A percentile compares a stretch with the other conserved stretches of the same genome.
These are phyloP conservation scores for Alloplasta piceator DNA, from an alignment of 2,888 invertebrate genomes.

Conservation along the genomic window DNA sequence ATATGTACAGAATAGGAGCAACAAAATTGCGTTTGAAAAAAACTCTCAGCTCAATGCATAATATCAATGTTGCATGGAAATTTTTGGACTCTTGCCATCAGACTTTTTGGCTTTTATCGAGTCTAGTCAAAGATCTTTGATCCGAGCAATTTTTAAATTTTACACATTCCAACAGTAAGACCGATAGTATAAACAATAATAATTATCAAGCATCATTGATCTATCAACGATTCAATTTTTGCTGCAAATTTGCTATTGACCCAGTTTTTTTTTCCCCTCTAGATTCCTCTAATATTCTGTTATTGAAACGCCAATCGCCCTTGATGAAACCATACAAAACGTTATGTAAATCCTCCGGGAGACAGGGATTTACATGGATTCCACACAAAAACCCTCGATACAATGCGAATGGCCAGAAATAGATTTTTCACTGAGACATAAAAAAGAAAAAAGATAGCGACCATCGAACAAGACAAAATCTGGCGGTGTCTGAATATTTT, in stretches of 20 bases:
- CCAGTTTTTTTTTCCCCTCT: constrained; percentile 10
- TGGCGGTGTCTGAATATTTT: too few species aligned
- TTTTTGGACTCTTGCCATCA: constrained; percentile 29
- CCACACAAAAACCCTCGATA: constrained; percentile 11
- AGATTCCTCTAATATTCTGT: constrained; percentile 3
- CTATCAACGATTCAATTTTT: constrained; percentile 5
- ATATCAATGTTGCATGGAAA: background rate
- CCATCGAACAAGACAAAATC: too few species aligned
- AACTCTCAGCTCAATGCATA: background rate
- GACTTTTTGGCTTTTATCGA: background rate
- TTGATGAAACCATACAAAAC: constrained; percentile 72
- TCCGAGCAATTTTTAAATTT: constrained; percentile 29
- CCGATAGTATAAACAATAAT: background rate
- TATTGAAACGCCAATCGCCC: constrained; percentile 60
- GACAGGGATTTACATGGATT: constrained; percentile 36
- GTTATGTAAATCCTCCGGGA: constrained; percentile 63
- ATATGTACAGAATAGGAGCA: background rate
- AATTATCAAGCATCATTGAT: background rate
- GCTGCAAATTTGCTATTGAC: constrained; percentile 36
- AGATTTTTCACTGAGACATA: background rate
- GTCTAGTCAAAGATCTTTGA: constrained; percentile 12
- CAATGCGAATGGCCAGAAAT: background rate
- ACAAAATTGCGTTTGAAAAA: background rate
- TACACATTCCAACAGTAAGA: background rate
- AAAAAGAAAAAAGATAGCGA: too few species aligned